Conservation (phyloP, 2,797 vertebrate species). For the Mus caroli region DNA sequence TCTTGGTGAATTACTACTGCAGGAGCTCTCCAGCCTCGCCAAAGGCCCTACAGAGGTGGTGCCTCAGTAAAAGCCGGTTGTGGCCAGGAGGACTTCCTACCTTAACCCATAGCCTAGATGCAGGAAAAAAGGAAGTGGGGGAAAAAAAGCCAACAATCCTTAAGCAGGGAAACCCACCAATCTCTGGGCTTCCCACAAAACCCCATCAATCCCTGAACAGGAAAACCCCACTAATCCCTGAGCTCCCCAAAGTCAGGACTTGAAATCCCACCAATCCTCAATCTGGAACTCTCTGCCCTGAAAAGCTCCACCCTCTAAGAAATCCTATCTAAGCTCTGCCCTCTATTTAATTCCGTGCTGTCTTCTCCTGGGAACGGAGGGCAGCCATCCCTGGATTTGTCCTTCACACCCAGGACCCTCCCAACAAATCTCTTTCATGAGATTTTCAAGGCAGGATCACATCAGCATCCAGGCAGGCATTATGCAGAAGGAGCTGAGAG, state of each 20-base stretch:
- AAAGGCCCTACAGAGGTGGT: not conserved
- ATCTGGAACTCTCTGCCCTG: not conserved
- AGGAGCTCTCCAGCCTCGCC: not conserved
- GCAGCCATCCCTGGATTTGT: not conserved
- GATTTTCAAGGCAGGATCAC: not conserved
- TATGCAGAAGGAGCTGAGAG: not conserved
- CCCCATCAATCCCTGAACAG: not conserved
- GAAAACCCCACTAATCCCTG: not conserved
- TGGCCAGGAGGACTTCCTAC: not conserved
- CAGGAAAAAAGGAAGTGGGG: not conserved
- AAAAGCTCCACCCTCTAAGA: not conserved
- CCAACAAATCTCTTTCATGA: not conserved
- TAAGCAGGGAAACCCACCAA: too few species aligned
- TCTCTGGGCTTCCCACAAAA: too few species aligned
- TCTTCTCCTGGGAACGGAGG: too few species aligned
- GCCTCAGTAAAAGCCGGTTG: not conserved
- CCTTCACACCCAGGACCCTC: not conserved
- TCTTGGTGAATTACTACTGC: not conserved
- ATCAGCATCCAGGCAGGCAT: not conserved
- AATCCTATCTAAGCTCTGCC: not conserved
- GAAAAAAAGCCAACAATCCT: not conserved
- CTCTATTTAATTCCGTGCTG: not conserved
- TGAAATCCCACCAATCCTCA: not conserved
- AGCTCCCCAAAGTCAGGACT: not conserved
- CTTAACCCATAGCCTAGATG: not conserved